A percentile compares a stretch with the other conserved stretches of the same genome.
These are phyloP conservation scores for Allacma fusca DNA, from an alignment of 2,888 invertebrate species.

Conservation along the genomic window DNA sequence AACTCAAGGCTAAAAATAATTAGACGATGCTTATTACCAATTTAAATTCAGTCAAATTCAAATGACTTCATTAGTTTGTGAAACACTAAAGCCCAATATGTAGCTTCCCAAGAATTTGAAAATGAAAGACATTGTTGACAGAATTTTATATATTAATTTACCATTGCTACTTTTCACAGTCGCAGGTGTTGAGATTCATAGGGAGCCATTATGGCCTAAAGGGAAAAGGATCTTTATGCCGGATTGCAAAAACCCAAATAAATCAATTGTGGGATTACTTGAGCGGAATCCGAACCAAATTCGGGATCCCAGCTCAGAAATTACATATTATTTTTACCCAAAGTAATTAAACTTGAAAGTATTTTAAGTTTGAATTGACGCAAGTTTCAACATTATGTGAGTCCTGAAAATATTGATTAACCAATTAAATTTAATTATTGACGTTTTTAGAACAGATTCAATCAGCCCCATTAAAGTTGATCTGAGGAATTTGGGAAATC, in stretches of 20 bases:
- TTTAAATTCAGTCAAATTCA: too few relatives aligned
- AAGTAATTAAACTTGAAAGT: background rate
- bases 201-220: conserved; percentile 5
- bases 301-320: background rate
- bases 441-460: background rate
- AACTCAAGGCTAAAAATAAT: too few relatives aligned
- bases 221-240: background rate
- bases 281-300: background rate
- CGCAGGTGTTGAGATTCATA: background rate
- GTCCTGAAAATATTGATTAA: background rate
- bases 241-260: background rate
- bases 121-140: too few relatives aligned
- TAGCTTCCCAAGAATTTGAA: too few relatives aligned
- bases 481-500: background rate
- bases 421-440: background rate
- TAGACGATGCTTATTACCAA: too few relatives aligned
- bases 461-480: background rate
- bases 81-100: too few relatives aligned
- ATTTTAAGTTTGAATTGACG: too few relatives aligned
- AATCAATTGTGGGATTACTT: background rate
- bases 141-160: too few relatives aligned
- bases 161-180: too few relatives aligned
- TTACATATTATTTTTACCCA: conserved; percentile 1
- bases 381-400: too few relatives aligned
- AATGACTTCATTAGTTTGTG: too few relatives aligned